Evolutionary conservation across 53 echinoderm and acorn worm genomes (phyloP), one percentile per base, ranked within the genome.

Genomic region (Patiria pectinifera): DNA sequence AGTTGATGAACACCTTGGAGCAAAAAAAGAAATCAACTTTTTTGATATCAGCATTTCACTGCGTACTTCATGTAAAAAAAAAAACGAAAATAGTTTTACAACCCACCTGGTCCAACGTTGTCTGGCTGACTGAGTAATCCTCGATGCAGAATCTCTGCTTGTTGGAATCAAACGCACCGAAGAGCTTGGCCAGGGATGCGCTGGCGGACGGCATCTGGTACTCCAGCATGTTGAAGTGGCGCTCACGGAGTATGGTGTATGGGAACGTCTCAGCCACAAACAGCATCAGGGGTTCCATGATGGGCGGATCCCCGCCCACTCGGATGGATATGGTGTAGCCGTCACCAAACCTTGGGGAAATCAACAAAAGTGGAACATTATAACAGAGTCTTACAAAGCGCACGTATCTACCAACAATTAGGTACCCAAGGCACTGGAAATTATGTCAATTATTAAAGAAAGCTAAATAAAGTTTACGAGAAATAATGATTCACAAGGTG

Each of bases 51-150:
- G 35, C 35, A 35, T 35, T 35, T 35, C 35, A 35, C 35, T 35
- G 35, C 35, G 35, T 35, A 35, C 35, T 35, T 35, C 35, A 35
- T 35, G 35, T 35, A 35, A 35, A 35, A 35, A 35, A 35, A 35
- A 35, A 35, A 35, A 35, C 35, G 35, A 35, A 35, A 35, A 35
- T 35, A 35, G 35, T 35, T 74, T 72, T 0, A 74, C 53, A 53
- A 84, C 91, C 91, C 26, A 99, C 99, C 99, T 99, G 99, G 82
- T 99, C 99, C 44, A 97, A 80, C 2, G 99, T 99, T 62, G 99
- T 99, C 93, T 97, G 99, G 84, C 97, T 93, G 76, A 99, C 92
- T 1, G 99, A 99, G 82, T 99, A 99, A 74, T 99, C 99, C 86
- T 97, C 97, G 23, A 99, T 99, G 43, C 77, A 43, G 24, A 97